Conservation (phyloP, 1,140 invertebrate genomes). For the Cyrtorhinus lividipennis region DNA sequence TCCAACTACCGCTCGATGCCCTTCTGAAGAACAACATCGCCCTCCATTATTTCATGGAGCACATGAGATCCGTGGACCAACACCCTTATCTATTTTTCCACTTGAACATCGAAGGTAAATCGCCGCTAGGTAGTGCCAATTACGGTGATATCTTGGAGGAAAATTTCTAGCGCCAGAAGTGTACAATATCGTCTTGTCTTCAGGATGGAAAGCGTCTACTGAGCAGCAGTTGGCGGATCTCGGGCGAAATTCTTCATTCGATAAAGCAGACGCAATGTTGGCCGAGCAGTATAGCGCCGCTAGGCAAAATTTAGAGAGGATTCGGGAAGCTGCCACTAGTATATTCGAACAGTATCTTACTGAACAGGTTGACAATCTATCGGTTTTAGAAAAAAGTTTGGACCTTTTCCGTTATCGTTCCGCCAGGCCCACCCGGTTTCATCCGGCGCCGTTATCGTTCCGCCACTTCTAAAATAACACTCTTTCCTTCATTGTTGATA, state of each 20-base stretch:
- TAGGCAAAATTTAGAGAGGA: constrained; percentile 23
- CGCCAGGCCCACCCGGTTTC: no score
- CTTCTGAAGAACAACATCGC: constrained; percentile 68
- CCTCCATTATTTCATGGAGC: constrained; percentile 68
- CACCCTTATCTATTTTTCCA: constrained; percentile 68
- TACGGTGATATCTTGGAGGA: not conserved
- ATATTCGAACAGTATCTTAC: constrained; percentile 74
- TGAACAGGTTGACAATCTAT: constrained; percentile 44
- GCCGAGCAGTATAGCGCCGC: constrained; percentile 20
- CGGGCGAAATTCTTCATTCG: constrained; percentile 32
- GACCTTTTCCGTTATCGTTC: no score
- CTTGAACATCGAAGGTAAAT: constrained; percentile 56
- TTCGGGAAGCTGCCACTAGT: constrained; percentile 58
- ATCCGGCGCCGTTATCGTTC: no score
- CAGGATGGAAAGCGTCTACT: constrained; percentile 57
- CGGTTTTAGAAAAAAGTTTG: no score
- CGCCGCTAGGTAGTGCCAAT: no score
- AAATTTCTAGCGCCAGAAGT: not conserved
- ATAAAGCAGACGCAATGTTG: constrained; percentile 16
- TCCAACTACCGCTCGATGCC: constrained; percentile 55
- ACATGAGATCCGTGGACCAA: constrained; percentile 52
- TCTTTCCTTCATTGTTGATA: no score
- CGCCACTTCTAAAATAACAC: no score
- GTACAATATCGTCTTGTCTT: not conserved
- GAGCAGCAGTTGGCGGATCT: constrained; percentile 57